A percentile compares a stretch with the other conserved stretches of the same genome.
Conservation (phyloP, 64 coral and sea anemone species). For the Montipora sp. region DNA sequence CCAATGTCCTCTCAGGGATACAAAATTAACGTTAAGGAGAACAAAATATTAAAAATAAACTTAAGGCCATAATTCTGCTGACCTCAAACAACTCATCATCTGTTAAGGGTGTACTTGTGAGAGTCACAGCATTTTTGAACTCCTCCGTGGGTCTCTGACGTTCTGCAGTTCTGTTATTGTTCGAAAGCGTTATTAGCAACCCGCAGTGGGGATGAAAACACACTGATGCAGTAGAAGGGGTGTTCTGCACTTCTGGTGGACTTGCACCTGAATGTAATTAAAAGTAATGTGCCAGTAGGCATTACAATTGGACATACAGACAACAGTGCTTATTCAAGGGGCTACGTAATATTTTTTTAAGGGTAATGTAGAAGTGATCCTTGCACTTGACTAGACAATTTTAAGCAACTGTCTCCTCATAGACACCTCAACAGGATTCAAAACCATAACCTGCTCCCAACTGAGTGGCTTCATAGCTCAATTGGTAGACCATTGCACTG, state of each 20-base stretch:
- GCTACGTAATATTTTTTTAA: too few species aligned
- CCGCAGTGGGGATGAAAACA: constrained; percentile 96
- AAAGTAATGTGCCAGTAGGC: background rate
- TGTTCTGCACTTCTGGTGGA: background rate
- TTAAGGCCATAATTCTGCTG: background rate
- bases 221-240: constrained; percentile 73
- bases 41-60: too few species aligned
- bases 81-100: constrained; percentile 93
- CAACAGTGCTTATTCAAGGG: too few species aligned
- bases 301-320: too few species aligned
- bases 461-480: too few species aligned
- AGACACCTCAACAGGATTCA: too few species aligned
- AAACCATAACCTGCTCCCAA: too few species aligned
- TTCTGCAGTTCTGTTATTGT: constrained; percentile 88
- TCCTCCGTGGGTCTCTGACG: constrained; percentile 83
- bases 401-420: too few species aligned
- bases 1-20: too few species aligned
- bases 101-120: constrained; percentile 64
- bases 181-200: constrained; percentile 77
- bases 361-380: background rate
- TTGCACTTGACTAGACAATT: too few species aligned
- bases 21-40: too few species aligned
- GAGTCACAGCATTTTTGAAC: constrained; percentile 87
- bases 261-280: background rate
- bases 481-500: too few species aligned